A percentile compares a stretch with the other conserved stretches of the same genome.
These are phyloP conservation scores for Macaria liturata DNA, from an alignment of 2,888 invertebrate genomes.

Conservation along the genomic window DNA sequence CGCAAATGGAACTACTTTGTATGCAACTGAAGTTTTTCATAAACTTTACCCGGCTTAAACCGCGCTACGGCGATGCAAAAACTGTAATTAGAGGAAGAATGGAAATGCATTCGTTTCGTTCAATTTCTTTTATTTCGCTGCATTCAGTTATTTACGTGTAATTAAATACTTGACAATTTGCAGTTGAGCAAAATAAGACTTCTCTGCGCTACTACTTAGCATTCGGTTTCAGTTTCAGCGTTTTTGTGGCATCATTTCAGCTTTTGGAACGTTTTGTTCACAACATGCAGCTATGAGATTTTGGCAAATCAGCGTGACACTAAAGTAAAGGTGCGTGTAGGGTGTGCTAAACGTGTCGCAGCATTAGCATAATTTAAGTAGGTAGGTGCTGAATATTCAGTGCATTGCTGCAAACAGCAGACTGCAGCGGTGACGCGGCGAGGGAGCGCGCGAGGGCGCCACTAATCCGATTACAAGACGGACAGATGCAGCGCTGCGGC, in stretches of 20 bases:
- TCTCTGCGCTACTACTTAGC: not conserved
- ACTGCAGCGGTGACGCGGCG: constrained; percentile 6
- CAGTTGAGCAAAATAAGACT: constrained; percentile 21
- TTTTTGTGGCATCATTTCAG: too few relatives aligned
- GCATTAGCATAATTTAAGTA: not conserved
- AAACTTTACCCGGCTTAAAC: constrained; percentile 57
- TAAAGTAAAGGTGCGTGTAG: too few relatives aligned
- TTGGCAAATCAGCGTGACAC: too few relatives aligned
- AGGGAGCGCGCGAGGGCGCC: constrained; percentile 37
- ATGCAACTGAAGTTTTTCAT: constrained; percentile 69
- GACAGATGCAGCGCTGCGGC: constrained; percentile 48
- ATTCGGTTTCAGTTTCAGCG: not conserved
- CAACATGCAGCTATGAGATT: too few relatives aligned
- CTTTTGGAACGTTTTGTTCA: too few relatives aligned
- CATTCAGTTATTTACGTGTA: constrained; percentile 51
- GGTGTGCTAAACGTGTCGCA: not conserved
- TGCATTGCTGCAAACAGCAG: not conserved
- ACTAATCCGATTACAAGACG: constrained; percentile 52
- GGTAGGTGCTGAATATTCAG: constrained; percentile 13
- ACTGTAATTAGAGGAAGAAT: constrained; percentile 68
- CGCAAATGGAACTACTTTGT: constrained; percentile 65
- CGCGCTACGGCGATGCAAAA: constrained; percentile 57
- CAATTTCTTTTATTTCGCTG: constrained; percentile 49
- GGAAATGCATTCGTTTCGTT: constrained; percentile 58
- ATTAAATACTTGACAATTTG: constrained; percentile 57